Percentiles rank a stretch among this genome's conserved stretches.
These are phyloP conservation scores for Drosophila kepulauana DNA, from an alignment of 1,140 invertebrate genomes.

Conservation along the genomic window DNA sequence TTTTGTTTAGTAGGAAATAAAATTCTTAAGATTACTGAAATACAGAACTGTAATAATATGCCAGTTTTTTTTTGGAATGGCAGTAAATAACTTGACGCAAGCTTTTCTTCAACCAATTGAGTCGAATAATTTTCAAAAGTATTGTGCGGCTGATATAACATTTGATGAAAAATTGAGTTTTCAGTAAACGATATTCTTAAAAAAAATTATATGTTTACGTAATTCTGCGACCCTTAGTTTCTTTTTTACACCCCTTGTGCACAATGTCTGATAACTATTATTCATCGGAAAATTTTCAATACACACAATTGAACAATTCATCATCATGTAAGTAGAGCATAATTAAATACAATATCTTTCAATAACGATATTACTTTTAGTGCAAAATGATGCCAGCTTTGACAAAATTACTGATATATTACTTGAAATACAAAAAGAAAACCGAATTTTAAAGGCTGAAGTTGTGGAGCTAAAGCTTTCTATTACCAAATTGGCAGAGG, in stretches of 20 bases:
- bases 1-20: background rate
- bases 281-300: no score
- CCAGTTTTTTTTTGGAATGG: constrained; percentile 28
- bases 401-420: no score
- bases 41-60: background rate
- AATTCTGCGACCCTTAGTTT: constrained; percentile 14
- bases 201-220: constrained; percentile 46
- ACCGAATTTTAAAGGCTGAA: no score
- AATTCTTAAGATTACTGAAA: background rate
- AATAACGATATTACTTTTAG: background rate
- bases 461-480: no score
- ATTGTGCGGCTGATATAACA: constrained; percentile 31
- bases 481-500: no score
- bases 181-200: constrained; percentile 29
- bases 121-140: constrained; percentile 32
- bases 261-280: no score
- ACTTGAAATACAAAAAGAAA: no score
- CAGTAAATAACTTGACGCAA: constrained; percentile 29
- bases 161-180: constrained; percentile 34
- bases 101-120: constrained; percentile 34
- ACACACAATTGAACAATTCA: background rate
- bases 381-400: no score
- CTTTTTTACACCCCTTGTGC: background rate
- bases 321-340: no score
- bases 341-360: background rate